Evolutionary conservation across 2,113 vertebrate genomes (phyloP).

Genomic region (Charadrius vociferus): DNA sequence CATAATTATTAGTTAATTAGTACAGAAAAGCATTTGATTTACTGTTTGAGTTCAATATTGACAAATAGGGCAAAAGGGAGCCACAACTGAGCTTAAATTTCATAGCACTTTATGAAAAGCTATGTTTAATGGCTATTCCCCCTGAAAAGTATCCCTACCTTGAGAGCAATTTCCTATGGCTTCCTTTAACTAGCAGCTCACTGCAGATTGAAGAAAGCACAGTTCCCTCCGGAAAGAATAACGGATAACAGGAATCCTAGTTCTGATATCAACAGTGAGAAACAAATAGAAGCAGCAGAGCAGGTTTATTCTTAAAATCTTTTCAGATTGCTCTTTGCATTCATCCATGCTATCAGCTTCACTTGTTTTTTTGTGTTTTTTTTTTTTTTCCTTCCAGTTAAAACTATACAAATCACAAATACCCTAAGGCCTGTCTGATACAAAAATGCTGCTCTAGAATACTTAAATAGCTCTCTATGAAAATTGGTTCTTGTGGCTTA

Average conservation of each 20-base stretch:
- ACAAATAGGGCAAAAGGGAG: not conserved
- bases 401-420: conserved; percentile 33
- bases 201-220: not conserved
- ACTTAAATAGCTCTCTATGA: conserved; percentile 41
- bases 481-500: conserved; percentile 55
- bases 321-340: not conserved
- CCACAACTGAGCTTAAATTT: not conserved
- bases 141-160: not conserved
- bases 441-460: conserved; percentile 24
- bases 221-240: not conserved
- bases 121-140: not conserved
- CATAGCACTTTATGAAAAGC: not conserved
- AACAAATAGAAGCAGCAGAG: not conserved
- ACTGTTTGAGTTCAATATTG: not conserved
- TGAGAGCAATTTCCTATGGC: not conserved
- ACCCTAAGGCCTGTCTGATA: not conserved
- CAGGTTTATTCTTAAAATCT: not conserved
- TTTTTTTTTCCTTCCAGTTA: not conserved
- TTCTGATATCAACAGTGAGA: not conserved
- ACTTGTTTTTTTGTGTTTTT: not conserved
- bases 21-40: not conserved
- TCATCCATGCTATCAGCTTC: not conserved
- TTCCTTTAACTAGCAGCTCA: not conserved
- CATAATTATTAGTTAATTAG: not conserved
- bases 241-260: not conserved